Evolutionary conservation across 2,888 invertebrate species (phyloP).

Genomic region (Athalia cordata): DNA sequence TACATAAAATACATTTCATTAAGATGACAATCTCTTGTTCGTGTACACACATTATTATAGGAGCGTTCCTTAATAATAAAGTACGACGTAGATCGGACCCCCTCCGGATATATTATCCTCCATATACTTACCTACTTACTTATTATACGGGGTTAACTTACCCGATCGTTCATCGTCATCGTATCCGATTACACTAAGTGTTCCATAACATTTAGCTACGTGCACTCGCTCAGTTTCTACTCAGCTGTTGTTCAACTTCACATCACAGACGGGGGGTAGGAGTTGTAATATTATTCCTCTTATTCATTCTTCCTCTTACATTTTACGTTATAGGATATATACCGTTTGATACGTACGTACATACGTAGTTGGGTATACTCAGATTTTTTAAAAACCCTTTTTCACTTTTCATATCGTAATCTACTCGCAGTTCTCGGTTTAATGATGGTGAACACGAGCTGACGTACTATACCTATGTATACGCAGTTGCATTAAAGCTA

Average conservation of each 20-base stretch:
- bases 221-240: neutral
- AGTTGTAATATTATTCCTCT: neutral
- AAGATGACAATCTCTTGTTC: conserved; percentile 42
- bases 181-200: conserved; percentile 57
- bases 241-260: neutral
- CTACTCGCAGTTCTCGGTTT: conserved; percentile 17
- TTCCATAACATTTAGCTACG: conserved; percentile 50
- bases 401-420: conserved; percentile 36
- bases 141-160: conserved; percentile 35
- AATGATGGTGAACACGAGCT: conserved; percentile 12
- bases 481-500: too few species aligned
- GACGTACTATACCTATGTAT: neutral
- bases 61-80: conserved; percentile 32
- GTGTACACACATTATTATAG: conserved; percentile 1
- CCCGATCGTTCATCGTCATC: conserved; percentile 42
- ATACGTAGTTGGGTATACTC: too few species aligned
- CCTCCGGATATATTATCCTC: conserved; percentile 27
- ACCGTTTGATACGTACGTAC: too few species aligned
- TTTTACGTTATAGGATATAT: neutral
- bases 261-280: neutral
- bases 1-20: conserved; percentile 43
- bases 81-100: conserved; percentile 47
- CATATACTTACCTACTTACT: conserved; percentile 15
- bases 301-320: conserved; percentile 13
- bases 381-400: neutral